A percentile compares a stretch with the other conserved stretches of the same genome.
These are phyloP conservation scores for Climacteris rufus DNA, from an alignment of 2,113 vertebrate genomes.

Conservation along the genomic window DNA sequence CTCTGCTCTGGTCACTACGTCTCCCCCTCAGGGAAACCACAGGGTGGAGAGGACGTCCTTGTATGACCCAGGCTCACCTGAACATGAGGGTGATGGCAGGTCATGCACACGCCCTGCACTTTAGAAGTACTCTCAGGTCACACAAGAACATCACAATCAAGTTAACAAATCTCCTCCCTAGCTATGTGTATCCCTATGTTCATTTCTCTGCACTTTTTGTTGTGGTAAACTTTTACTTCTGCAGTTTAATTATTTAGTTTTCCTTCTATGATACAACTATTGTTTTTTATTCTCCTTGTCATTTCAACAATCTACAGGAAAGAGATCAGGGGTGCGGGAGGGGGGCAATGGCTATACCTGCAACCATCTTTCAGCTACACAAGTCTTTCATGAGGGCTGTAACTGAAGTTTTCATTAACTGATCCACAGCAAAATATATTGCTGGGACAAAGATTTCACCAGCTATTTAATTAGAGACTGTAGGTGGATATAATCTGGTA, in stretches of 20 bases:
- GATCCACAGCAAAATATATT: neutral
- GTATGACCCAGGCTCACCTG: neutral
- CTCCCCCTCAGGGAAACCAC: neutral
- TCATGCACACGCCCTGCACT: neutral
- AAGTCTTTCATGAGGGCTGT: neutral
- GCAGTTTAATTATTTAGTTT: neutral
- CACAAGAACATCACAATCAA: neutral
- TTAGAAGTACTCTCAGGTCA: neutral
- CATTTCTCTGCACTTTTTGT: neutral
- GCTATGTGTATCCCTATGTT: neutral
- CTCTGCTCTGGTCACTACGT: fast-evolving
- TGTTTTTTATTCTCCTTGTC: neutral
- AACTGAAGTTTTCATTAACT: neutral
- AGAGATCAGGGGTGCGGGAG: too few species aligned
- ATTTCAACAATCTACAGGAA: neutral
- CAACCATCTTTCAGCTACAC: neutral
- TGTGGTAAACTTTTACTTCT: neutral
- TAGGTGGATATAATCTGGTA: neutral
- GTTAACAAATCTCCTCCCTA: neutral
- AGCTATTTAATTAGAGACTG: neutral
- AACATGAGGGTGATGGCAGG: neutral
- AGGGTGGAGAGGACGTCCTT: neutral
- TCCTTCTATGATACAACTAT: neutral
- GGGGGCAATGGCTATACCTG: neutral
- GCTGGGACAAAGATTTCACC: neutral